Base-by-base conservation (phyloP, 2,888 invertebrate species). In the Diaperis boleti region DNA sequence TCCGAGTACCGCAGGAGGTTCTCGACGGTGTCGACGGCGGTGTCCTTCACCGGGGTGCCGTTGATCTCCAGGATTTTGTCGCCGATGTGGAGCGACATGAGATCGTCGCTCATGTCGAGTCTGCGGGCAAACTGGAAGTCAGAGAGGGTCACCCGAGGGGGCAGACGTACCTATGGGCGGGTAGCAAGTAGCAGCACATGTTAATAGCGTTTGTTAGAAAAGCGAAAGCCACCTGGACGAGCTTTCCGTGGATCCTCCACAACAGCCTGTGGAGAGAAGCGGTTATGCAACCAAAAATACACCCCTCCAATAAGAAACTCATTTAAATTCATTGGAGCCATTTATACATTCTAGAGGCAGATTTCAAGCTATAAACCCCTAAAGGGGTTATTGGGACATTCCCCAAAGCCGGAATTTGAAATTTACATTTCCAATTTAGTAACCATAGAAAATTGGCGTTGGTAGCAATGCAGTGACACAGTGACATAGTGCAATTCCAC, bases 31-130 rank as follows among this genome's bases (percentile, higher is more conserved):
- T 92, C 90, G 44, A 94, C 84, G 0, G 92, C 89, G 52, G 90
- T 89, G 76, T 92, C 91, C 75, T 88, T 89, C 0, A 95, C 91
- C 0, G 95, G 92, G 0, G 92, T 89, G 1, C 96, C 96, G 84
- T 96, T 95, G 45, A 96, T 94, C 85, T 96, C 96, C 66, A 96
- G 83, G 69, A 97, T 94, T 74, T 90, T 87, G 82, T 96, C 96
- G n/a, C 96, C 96, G 71, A 96, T 90, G 79, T 92, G 95, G 55
- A 96, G 83, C 5, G 92, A 90, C 85, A 94, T 90, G 59, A 94
- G 84, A 68, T 92, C 92, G 72, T 90, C 89, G 71, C 91, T 90
- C 60, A 92, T 88, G 76, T 93, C 94, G 74, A 94, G 86, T 80
- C 94, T 94, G 81, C 26, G 82, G 14, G 26, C 18, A 56, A 54